Evolutionary conservation across 2,888 invertebrate genomes (phyloP).

Genomic region (Rhamphomyia laevipes): DNA sequence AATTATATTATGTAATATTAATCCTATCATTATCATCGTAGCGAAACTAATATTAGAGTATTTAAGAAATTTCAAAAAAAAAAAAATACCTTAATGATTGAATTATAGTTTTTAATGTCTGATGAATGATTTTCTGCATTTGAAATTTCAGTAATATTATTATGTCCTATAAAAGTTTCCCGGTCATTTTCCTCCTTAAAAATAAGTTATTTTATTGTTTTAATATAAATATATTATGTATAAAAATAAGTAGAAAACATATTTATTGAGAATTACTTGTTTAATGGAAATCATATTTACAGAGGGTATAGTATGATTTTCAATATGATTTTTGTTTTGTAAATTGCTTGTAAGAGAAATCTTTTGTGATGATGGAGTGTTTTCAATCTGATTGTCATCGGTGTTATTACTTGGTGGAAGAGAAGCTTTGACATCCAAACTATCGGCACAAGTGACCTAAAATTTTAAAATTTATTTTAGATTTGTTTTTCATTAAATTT

Average conservation of each 20-base stretch:
- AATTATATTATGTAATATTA: too few species aligned
- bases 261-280: constrained; percentile 41
- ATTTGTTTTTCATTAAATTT: neutral
- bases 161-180: neutral
- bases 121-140: too few species aligned
- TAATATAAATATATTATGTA: too few species aligned
- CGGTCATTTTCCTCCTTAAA: neutral
- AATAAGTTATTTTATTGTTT: neutral
- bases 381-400: constrained; percentile 54
- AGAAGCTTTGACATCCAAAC: constrained; percentile 39
- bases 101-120: too few species aligned
- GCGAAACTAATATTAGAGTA: too few species aligned
- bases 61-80: too few species aligned
- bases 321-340: constrained; percentile 28
- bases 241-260: neutral
- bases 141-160: neutral
- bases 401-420: too few species aligned
- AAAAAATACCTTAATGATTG: too few species aligned
- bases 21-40: too few species aligned
- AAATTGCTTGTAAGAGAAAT: constrained; percentile 14
- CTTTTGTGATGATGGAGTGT: constrained; percentile 54
- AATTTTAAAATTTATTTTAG: neutral
- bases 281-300: constrained; percentile 80
- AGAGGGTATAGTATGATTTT: constrained; percentile 61
- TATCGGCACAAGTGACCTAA: constrained; percentile 17